These are phyloP conservation scores for Limnephilus lunatus DNA, from an alignment of 2,888 invertebrate species.

Conservation along the genomic window DNA sequence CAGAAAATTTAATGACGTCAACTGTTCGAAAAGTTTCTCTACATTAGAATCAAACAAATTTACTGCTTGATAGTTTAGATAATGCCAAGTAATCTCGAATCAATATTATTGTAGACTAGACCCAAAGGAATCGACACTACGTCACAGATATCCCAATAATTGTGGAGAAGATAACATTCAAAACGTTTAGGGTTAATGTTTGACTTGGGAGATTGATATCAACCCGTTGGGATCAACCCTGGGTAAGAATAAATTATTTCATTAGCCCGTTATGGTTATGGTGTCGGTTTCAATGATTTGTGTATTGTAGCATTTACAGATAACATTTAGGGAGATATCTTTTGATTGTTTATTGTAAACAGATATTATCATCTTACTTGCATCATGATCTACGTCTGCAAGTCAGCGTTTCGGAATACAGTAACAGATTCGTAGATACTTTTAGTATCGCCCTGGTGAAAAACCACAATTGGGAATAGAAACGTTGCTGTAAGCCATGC, in stretches of 20 bases:
- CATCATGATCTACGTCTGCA: no score
- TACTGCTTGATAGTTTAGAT: neutral
- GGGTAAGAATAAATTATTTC: neutral
- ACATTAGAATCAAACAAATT: no score
- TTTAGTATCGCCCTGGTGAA: no score
- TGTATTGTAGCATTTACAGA: neutral
- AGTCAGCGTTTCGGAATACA: no score
- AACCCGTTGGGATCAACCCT: neutral
- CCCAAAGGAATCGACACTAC: neutral
- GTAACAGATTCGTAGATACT: no score
- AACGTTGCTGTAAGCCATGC: no score
- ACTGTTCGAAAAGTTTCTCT: no score
- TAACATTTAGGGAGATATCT: neutral
- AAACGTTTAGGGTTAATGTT: neutral
- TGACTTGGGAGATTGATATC: neutral
- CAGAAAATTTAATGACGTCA: no score
- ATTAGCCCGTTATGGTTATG: neutral
- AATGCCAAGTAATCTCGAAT: neutral
- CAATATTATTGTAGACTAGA: neutral
- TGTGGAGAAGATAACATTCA: neutral
- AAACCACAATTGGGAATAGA: no score
- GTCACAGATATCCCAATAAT: neutral
- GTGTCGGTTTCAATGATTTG: neutral
- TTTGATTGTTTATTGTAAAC: neutral
- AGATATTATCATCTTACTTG: no score